Evolutionary conservation across 2,888 invertebrate genomes (phyloP), one percentile per base, ranked within the genome.

Genomic region (Drosophila vallismaia): DNA sequence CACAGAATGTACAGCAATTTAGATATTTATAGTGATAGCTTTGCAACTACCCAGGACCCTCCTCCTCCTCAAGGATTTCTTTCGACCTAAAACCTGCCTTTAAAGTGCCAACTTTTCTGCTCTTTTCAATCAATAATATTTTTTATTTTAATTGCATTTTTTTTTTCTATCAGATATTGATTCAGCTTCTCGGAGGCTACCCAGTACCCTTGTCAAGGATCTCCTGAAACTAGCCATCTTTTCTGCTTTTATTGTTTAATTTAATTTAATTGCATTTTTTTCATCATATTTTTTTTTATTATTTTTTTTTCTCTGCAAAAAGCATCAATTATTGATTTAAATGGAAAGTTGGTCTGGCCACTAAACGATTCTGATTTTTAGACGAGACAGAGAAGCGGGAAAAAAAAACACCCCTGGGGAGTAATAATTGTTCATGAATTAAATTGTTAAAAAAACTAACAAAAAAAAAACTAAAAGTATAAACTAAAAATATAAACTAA

Each of bases 21-120:
- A 79, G 80, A 77, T 79, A 77, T 79, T 79, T 80, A 77, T 79
- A 79, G 75, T 72, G 80, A 77, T 77, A 77, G 77, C 68, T 69
- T 69, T 14, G 19, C 19, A 2, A 19, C 19, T 19, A 2, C 2
- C 19, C 19, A 19, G 19, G 19, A 19, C 19, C 19, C 19, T 19
- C 2, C 19, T 19, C 2, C 19, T 19, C 19, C 19, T 2, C 19
- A 19, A 19, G 19, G 19, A 19, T 19, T 2, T 19, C 19, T 2
- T 2, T 19, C 2, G 19, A 2, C 28, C 19, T 19, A 2, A 19
- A 19, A 19, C 19, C 2, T 19, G 1, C 19, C 19, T 19, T 19
- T 19, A 19, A 19, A 19, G 19, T 19, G 19, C 2, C 1, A 19
- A 19, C 19, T 19, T 19, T 19, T 2, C 19, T 19, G 19, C 2